These are phyloP conservation scores for Agrilus planipennis DNA, from an alignment of 1,140 invertebrate species.

Conservation along the genomic window DNA sequence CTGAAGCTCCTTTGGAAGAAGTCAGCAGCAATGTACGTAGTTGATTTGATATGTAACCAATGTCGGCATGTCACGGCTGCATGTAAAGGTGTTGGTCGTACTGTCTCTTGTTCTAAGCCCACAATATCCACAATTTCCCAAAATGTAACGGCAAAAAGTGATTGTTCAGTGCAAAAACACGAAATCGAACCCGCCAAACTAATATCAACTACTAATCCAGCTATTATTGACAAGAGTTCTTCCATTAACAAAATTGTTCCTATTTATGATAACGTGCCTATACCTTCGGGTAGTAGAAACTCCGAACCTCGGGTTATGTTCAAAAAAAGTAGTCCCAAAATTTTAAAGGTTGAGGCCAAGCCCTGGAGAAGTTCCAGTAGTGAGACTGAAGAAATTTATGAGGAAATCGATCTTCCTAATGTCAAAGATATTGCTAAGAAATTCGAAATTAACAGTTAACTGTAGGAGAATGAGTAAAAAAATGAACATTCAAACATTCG, in stretches of 20 bases:
- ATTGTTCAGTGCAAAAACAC: neutral
- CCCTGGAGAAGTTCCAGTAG: too few relatives aligned
- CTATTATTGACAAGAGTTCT: conserved; percentile 40
- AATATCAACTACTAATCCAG: conserved; percentile 58
- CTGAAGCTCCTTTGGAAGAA: conserved; percentile 53
- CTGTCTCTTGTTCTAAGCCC: conserved; percentile 9
- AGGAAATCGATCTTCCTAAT: too few relatives aligned
- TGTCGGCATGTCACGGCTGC: conserved; percentile 23
- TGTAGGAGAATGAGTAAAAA: too few relatives aligned
- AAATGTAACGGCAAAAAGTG: conserved; percentile 17
- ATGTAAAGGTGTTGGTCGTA: conserved; percentile 23
- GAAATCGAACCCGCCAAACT: conserved; percentile 54
- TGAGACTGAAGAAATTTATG: too few relatives aligned
- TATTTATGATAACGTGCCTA: too few relatives aligned
- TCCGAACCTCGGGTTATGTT: conserved; percentile 17
- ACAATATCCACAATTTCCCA: conserved; percentile 9
- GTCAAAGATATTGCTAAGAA: too few relatives aligned
- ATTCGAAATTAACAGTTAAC: too few relatives aligned
- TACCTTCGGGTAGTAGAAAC: neutral
- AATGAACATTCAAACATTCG: too few relatives aligned
- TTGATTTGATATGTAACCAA: conserved; percentile 22
- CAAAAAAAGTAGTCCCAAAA: too few relatives aligned
- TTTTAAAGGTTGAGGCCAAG: too few relatives aligned
- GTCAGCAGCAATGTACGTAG: conserved; percentile 61
- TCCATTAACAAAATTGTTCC: conserved; percentile 3